phyloP scores from a whole-genome alignment of 2,888 invertebrate genomes.

The Plusia festucae region DNA sequence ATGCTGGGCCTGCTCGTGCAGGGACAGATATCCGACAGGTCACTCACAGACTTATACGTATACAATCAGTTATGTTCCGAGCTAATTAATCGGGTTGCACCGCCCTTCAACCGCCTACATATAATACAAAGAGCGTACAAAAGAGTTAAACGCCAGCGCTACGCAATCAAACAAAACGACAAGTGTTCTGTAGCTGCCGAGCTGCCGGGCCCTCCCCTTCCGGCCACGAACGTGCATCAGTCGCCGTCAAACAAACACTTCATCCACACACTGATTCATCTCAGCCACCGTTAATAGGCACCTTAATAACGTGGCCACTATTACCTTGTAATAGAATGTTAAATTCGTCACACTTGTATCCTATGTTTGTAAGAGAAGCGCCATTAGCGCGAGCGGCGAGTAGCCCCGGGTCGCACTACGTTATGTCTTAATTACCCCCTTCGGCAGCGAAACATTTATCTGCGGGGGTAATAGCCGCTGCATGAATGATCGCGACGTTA shows the following conservation, averaged over 20 bases:
- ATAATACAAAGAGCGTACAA: no score
- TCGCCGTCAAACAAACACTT: conserved; percentile 21
- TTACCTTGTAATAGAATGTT: conserved; percentile 31
- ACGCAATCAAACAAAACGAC: no score
- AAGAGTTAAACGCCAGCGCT: no score
- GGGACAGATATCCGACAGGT: conserved; percentile 86
- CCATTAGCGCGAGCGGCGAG: conserved; percentile 39
- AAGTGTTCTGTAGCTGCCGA: no score
- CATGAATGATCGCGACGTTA: conserved; percentile 19
- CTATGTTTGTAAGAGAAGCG: conserved; percentile 9
- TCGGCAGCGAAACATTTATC: conserved; percentile 43
- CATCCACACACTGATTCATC: not conserved
- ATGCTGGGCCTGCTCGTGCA: conserved; percentile 82
- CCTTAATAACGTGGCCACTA: conserved; percentile 20
- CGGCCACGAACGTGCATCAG: no score
- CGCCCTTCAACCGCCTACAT: no score
- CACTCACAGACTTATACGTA: not conserved
- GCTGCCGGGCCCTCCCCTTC: no score
- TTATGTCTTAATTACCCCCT: conserved; percentile 56
- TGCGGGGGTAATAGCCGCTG: conserved; percentile 36
- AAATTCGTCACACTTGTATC: conserved; percentile 28
- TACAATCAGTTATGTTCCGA: not conserved
- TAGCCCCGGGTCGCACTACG: conserved; percentile 24
- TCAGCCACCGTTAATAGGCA: conserved; percentile 2
- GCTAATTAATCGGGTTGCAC: no score